These are phyloP conservation scores for Aphaenogaster rudis DNA, from an alignment of 1,140 invertebrate genomes.

Conservation along the genomic window DNA sequence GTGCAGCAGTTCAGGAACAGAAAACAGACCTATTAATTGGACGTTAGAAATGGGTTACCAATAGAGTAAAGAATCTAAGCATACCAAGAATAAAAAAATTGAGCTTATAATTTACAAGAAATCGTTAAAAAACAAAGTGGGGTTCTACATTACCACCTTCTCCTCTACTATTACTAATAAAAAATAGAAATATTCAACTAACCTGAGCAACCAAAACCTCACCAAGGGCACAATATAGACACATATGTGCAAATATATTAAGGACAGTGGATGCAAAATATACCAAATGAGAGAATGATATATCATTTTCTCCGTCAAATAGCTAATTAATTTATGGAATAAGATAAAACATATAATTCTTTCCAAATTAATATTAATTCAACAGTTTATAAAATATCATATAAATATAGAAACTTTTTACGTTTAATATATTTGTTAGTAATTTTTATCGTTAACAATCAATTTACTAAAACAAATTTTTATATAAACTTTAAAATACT, in stretches of 20 bases:
- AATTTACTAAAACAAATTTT: background rate
- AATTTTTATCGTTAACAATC: background rate
- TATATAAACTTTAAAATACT: background rate
- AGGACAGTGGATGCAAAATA: background rate
- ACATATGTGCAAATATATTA: slow-evolving; percentile 47
- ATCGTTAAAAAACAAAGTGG: too few relatives aligned
- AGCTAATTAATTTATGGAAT: slow-evolving; percentile 22
- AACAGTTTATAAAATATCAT: background rate
- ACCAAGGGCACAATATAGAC: slow-evolving; percentile 30
- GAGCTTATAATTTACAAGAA: too few relatives aligned
- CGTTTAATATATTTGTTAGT: background rate
- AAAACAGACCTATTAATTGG: too few relatives aligned
- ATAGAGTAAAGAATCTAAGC: too few relatives aligned
- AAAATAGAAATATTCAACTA: background rate
- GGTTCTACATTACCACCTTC: too few relatives aligned
- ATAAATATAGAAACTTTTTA: background rate
- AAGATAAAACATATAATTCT: background rate
- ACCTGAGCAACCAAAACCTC: slow-evolving; percentile 48
- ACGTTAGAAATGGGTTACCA: too few relatives aligned
- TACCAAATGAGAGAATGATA: background rate
- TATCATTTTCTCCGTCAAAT: background rate
- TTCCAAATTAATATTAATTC: background rate
- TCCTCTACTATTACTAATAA: background rate
- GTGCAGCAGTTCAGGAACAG: too few relatives aligned
- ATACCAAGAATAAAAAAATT: too few relatives aligned